Percentiles rank a stretch among this genome's conserved stretches.
These are phyloP conservation scores for Chiridota heheva DNA, from an alignment of 35 echinoderm and acorn worm genomes.

Conservation along the genomic window DNA sequence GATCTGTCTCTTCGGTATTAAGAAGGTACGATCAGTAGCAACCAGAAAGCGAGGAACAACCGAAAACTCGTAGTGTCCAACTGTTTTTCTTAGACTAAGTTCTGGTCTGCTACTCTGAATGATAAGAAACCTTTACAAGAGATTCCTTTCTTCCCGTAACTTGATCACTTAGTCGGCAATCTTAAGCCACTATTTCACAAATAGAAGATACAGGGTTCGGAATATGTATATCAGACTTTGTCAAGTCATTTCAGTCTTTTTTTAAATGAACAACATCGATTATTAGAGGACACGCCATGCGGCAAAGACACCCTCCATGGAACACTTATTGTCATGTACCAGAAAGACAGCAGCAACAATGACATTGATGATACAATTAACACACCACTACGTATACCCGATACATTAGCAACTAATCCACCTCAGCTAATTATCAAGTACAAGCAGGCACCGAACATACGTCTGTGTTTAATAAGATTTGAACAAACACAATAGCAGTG, in stretches of 20 bases:
- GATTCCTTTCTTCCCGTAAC: constrained; percentile 30
- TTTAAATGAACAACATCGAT: constrained; percentile 33
- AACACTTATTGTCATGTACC: constrained; percentile 20
- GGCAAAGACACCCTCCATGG: constrained; percentile 29
- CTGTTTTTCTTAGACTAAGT: constrained; percentile 32
- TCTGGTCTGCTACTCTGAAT: constrained; percentile 26
- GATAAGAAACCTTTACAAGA: constrained; percentile 10
- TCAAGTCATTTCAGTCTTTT: constrained; percentile 29
- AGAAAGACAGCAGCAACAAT: neutral
- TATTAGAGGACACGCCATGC: constrained; percentile 35
- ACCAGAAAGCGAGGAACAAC: neutral
- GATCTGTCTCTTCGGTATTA: constrained; percentile 36
- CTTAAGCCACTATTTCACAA: neutral
- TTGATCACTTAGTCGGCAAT: constrained; percentile 13
- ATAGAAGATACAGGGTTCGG: constrained; percentile 8
- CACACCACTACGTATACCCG: constrained; percentile 9
- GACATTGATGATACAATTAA: constrained; percentile 1
- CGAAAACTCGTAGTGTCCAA: constrained; percentile 16
- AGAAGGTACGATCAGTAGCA: constrained; percentile 10
- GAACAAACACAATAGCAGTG: constrained; percentile 1
- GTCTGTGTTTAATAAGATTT: constrained; percentile 11
- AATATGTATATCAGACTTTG: constrained; percentile 26
- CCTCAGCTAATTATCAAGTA: constrained; percentile 8
- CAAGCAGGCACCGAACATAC: constrained; percentile 11
- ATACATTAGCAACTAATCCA: neutral